phyloP scores from a whole-genome alignment of 2,113 vertebrate genomes.

The Ovis aries region ARS-UI_Ramb_v3.0 NC_056056.1:205674001-205674500 shows the following conservation, averaged over 20 bases:
- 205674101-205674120: background rate
- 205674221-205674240: background rate
- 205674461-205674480: background rate
- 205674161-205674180: background rate
- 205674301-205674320: background rate
- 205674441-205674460: background rate
- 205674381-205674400: background rate
- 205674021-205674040: background rate
- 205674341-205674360: background rate
- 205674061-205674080: background rate
- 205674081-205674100: background rate
- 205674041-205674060: background rate
- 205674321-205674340: background rate
- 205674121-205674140: background rate
- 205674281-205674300: background rate
- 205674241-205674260: background rate
- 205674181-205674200: background rate
- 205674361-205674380: background rate
- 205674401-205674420: background rate
- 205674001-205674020: background rate
- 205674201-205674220: background rate
- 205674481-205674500: background rate
- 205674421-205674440: background rate
- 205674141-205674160: background rate
- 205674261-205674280: background rate